Percentiles rank a stretch among this genome's conserved stretches.
phyloP scores from a whole-genome alignment of 2,888 invertebrate genomes.

The Cyaniris semiargus region DNA sequence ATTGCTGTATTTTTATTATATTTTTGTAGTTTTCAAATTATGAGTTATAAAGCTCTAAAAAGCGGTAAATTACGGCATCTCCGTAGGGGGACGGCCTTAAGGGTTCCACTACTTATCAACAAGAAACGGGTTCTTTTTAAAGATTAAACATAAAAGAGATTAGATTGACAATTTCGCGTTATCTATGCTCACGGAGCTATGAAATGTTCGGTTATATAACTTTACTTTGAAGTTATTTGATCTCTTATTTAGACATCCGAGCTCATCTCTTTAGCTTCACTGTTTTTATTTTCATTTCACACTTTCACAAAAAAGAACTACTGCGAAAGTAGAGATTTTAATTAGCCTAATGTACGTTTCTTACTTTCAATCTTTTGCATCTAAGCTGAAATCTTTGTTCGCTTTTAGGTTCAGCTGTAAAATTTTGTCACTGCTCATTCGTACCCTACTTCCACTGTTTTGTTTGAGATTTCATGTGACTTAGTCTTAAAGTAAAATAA shows the following conservation, averaged over 20 bases:
- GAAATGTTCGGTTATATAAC: slow-evolving; percentile 24
- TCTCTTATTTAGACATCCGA: slow-evolving; percentile 67
- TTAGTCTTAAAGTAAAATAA: slow-evolving; percentile 12
- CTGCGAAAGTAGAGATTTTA: slow-evolving; percentile 66
- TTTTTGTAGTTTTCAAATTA: too few relatives aligned
- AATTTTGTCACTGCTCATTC: slow-evolving; percentile 25
- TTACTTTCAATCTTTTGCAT: slow-evolving; percentile 28
- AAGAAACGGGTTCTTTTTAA: slow-evolving; percentile 2
- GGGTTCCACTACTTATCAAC: background rate
- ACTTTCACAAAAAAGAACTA: slow-evolving; percentile 59
- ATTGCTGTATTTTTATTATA: too few relatives aligned
- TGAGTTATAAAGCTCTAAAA: too few relatives aligned
- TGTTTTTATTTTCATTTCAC: slow-evolving; percentile 50
- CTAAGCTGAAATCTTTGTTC: slow-evolving; percentile 30
- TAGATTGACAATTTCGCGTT: slow-evolving; percentile 24
- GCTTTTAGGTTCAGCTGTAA: slow-evolving; percentile 15
- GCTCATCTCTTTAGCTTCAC: slow-evolving; percentile 58
- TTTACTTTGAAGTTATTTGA: slow-evolving; percentile 65
- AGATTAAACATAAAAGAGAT: slow-evolving; percentile 19
- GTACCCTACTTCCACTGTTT: slow-evolving; percentile 28
- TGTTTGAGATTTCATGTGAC: slow-evolving; percentile 30
- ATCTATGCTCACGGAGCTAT: slow-evolving; percentile 23
- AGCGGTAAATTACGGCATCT: too few relatives aligned
- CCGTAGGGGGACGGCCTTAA: too few relatives aligned
- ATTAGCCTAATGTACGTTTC: slow-evolving; percentile 75